phyloP scores from a whole-genome alignment of 2,113 vertebrate genomes.

The Caranx ignobilis region DNA sequence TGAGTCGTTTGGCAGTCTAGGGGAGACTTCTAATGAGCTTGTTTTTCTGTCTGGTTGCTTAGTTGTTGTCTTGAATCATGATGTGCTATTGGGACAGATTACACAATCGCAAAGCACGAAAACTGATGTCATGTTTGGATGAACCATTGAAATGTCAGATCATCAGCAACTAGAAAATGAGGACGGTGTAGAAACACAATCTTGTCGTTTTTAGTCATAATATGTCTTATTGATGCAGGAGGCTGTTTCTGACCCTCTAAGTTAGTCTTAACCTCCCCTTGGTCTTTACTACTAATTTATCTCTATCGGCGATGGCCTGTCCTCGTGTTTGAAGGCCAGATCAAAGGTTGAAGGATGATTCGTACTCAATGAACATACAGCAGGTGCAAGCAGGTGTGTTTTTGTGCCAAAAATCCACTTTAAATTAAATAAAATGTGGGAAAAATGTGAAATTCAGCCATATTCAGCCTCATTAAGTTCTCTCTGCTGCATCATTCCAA shows the following conservation, averaged over 20 bases:
- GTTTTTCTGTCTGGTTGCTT: slow-evolving; percentile 74
- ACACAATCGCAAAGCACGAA: slow-evolving; percentile 24
- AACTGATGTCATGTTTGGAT: slow-evolving; percentile 3
- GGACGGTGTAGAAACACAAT: neutral
- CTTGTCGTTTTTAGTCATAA: neutral
- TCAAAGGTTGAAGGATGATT: slow-evolving; percentile 72
- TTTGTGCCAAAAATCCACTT: slow-evolving; percentile 39
- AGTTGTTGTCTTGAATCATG: slow-evolving; percentile 60
- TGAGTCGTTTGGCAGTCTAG: slow-evolving; percentile 46
- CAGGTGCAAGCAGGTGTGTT: slow-evolving; percentile 62
- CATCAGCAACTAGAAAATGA: neutral
- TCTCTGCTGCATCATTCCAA: neutral
- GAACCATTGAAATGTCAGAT: slow-evolving; percentile 6
- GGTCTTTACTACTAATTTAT: slow-evolving; percentile 54
- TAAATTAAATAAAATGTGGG: neutral
- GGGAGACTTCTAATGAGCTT: slow-evolving; percentile 80
- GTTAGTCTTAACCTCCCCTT: slow-evolving; percentile 44
- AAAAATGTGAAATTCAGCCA: neutral
- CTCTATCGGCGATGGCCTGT: slow-evolving; percentile 53
- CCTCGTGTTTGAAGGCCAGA: slow-evolving; percentile 73
- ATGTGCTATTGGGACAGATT: slow-evolving; percentile 54
- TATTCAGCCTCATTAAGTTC: neutral
- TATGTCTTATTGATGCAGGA: slow-evolving; percentile 13
- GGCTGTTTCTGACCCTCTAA: slow-evolving; percentile 24
- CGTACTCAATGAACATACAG: slow-evolving; percentile 31